Conservation (phyloP, 2,797 vertebrate genomes). For the Pseudochirops corinnae region DNA sequence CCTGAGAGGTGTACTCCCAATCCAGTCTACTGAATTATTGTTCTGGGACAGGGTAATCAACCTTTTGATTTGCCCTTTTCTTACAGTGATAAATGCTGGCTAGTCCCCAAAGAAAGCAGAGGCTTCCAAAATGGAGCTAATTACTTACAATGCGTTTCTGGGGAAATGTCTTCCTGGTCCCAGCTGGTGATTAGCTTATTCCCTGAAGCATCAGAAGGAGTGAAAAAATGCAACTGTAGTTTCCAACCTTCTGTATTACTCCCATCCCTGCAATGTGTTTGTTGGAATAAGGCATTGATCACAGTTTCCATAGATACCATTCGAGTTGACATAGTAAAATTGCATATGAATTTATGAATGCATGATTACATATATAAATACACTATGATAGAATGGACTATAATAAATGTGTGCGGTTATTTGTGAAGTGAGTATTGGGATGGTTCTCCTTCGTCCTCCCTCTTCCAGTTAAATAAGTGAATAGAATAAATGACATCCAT, state of each 20-base stretch:
- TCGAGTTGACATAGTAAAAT: constrained; percentile 20
- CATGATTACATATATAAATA: neutral
- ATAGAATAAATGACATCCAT: neutral
- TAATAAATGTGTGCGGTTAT: neutral
- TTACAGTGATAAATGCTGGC: constrained; percentile 21
- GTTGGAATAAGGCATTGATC: constrained; percentile 17
- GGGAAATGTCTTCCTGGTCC: constrained; percentile 26
- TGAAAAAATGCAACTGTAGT: neutral
- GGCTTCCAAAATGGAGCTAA: constrained; percentile 34
- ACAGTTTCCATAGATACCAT: constrained; percentile 22
- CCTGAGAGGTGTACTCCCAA: neutral
- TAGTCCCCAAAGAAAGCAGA: neutral
- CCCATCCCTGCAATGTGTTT: neutral
- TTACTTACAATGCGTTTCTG: neutral
- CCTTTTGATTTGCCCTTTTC: neutral
- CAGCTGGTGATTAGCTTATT: constrained; percentile 17
- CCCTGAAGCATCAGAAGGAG: neutral
- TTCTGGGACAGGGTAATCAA: neutral
- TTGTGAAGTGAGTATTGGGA: neutral
- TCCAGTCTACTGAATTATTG: neutral
- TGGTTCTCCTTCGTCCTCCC: neutral
- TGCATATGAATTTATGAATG: neutral
- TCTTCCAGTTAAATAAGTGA: neutral
- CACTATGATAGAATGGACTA: neutral
- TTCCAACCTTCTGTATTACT: constrained; percentile 28